Base-by-base conservation (phyloP, 2,888 invertebrate genomes). In the Lepidochrysops patricia region DNA sequence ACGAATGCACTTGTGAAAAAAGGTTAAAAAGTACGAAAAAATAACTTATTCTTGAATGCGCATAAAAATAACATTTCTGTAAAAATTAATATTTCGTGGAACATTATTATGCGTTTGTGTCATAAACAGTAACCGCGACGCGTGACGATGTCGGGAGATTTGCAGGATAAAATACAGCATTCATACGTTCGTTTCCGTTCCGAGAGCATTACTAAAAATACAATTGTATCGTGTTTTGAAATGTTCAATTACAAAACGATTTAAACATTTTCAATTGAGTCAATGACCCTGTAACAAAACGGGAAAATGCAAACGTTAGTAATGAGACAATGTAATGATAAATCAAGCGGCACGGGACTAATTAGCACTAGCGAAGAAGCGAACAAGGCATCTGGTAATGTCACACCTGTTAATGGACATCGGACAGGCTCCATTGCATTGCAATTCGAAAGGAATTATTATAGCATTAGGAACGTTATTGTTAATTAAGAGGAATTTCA, bases 111-210 rank as follows among this genome's bases (percentile, higher is more conserved):
- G 61, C 61, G 62, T 57, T 59, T 57, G 58, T 61, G 60, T 60
- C 64, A 64, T 74, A 74, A 79, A 72, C 74, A 74, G 66, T 69
- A 70, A 64, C 69, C 69, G 70, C 75, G 67, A 68, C 71, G 77
- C 85, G 76, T 84, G 78, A 80, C 82, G 75, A 75, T 73, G 78
- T 75, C 72, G 74, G 72, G 72, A 82, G 80, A 82, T 84, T 79
- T 73, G 74, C 75, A 66, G 71, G 74, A 75, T 75, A 75, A 73
- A 70, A 67, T 65, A 68, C 64, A 66, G 58, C 66, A 54, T 54
- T 54, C 54, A 54, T 29, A 54, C 67, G 62, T 64, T 66, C 66
- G 64, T 67, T 70, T 73, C 72, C 72, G 72, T 66, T 69, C 63
- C 60, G 60, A 67, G 67, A 68, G 62, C 50, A 60, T 65, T 58